Percentiles rank a stretch among this genome's conserved stretches.
These are phyloP conservation scores for Lagria hirta DNA, from an alignment of 2,888 invertebrate genomes.

Conservation along the genomic window DNA sequence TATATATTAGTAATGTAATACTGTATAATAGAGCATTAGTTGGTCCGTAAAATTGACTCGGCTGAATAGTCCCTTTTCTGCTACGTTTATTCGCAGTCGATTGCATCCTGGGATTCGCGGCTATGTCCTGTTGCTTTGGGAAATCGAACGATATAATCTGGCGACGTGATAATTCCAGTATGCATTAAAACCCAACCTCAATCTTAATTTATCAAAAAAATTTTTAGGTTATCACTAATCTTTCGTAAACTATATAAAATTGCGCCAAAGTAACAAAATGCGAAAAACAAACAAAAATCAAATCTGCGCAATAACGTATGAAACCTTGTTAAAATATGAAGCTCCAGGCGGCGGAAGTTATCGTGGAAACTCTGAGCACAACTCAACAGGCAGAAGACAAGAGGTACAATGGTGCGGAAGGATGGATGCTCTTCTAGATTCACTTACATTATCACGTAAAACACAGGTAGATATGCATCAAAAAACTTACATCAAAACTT, in stretches of 20 bases:
- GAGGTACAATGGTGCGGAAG: slow-evolving; percentile 46
- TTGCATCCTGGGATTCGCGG: slow-evolving; percentile 15
- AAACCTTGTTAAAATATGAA: no score
- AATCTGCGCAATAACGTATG: no score
- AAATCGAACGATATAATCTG: slow-evolving; percentile 30
- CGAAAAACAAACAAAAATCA: no score
- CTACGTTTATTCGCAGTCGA: slow-evolving; percentile 21
- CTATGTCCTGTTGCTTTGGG: slow-evolving; percentile 22
- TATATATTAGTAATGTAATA: no score
- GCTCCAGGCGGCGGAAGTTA: slow-evolving; percentile 32
- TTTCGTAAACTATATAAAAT: no score
- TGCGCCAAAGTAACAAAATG: no score
- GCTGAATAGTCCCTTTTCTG: slow-evolving; percentile 16
- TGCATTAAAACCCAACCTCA: slow-evolving; percentile 36
- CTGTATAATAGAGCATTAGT: slow-evolving; percentile 17
- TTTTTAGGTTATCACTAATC: no score
- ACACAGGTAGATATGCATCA: slow-evolving; percentile 15
- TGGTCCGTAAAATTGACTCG: slow-evolving; percentile 16
- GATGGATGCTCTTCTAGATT: slow-evolving; percentile 25
- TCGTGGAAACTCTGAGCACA: slow-evolving; percentile 40
- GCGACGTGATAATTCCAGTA: slow-evolving; percentile 37
- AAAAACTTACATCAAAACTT: no score
- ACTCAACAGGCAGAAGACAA: slow-evolving; percentile 48
- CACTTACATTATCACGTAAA: slow-evolving; percentile 19
- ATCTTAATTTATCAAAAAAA: no score